Evolutionary conservation across 2,113 vertebrate genomes (phyloP).

Genomic region (Paracanthobrama guichenoti): DNA sequence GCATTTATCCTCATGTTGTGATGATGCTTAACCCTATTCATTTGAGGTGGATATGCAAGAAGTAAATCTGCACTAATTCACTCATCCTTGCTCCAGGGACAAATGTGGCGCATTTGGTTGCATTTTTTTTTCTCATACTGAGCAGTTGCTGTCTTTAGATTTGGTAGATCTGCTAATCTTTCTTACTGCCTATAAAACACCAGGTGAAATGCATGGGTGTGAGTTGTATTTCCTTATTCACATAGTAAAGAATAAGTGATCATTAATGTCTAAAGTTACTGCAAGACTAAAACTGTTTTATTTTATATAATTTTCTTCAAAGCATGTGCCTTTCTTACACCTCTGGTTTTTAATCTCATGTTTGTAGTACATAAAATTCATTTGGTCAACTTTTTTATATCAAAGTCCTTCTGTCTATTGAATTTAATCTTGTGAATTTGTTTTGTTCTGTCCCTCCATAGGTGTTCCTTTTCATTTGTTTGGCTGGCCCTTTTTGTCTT

Average conservation of each 20-base stretch:
- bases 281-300: neutral
- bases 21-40: neutral
- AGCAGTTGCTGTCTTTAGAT: neutral
- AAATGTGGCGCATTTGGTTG: slow-evolving; percentile 44
- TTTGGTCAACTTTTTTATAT: neutral
- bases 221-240: neutral
- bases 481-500: slow-evolving; percentile 78
- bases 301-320: neutral
- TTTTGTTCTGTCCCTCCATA: slow-evolving; percentile 63
- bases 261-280: neutral
- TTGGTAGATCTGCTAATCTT: neutral
- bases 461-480: slow-evolving; percentile 74
- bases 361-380: neutral
- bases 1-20: neutral
- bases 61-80: slow-evolving; percentile 58
- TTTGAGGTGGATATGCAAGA: slow-evolving; percentile 69
- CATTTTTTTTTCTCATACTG: slow-evolving; percentile 13
- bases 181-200: neutral
- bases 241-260: neutral
- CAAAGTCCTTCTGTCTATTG: neutral
- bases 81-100: slow-evolving; percentile 25
- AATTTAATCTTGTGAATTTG: slow-evolving; percentile 33
- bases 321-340: neutral
- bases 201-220: slow-evolving; percentile 14
- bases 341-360: neutral